A percentile compares a stretch with the other conserved stretches of the same genome.
Evolutionary conservation across 1,140 invertebrate species (phyloP).

Genomic region (Ceratitis capitata): DNA sequence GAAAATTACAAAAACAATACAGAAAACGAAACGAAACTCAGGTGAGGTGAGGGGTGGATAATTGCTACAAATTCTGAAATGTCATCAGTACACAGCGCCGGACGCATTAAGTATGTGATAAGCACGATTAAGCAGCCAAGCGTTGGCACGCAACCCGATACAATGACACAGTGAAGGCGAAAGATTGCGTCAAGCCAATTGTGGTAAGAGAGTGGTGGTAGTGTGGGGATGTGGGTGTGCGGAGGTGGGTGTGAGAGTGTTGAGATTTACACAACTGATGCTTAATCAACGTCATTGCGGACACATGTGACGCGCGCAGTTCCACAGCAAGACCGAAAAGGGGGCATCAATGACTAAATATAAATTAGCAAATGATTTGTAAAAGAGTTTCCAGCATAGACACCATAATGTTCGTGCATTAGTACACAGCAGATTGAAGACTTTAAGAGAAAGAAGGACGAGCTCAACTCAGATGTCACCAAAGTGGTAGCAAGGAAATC

Average conservation of each 20-base stretch:
- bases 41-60: constrained; percentile 24
- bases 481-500: no score
- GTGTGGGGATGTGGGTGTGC: no score
- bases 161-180: background rate
- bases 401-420: background rate
- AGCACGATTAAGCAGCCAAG: constrained; percentile 34
- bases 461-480: no score
- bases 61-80: constrained; percentile 32
- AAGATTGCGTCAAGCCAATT: background rate
- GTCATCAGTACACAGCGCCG: background rate
- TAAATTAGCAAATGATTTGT: constrained; percentile 27
- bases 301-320: background rate
- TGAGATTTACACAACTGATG: constrained; percentile 19
- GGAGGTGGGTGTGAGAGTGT: background rate
- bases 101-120: background rate
- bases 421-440: background rate
- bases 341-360: background rate
- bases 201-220: background rate
- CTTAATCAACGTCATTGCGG: constrained; percentile 25
- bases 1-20: background rate
- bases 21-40: background rate
- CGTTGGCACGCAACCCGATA: background rate
- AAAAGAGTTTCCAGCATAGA: no score
- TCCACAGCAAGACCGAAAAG: background rate
- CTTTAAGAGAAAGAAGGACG: background rate